Percentiles rank a stretch among this genome's conserved stretches.
Conservation (phyloP, 2,113 vertebrate genomes). For the Morone chrysops region DNA sequence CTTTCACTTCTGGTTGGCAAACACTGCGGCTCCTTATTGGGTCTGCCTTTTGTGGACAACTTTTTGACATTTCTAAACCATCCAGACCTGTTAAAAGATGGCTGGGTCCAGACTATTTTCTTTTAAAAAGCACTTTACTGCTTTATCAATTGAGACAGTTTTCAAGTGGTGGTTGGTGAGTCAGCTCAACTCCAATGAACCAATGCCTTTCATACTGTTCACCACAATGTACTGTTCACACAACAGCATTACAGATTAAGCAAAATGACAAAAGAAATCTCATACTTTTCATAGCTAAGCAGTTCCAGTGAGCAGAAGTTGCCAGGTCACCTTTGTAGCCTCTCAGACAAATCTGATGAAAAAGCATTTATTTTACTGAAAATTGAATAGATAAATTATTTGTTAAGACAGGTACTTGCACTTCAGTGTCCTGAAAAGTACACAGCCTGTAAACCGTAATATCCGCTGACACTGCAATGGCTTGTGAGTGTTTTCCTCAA, state of each 20-base stretch:
- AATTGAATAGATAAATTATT: neutral
- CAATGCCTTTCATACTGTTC: neutral
- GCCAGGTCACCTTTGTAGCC: neutral
- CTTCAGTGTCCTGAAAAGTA: neutral
- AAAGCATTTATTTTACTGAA: neutral
- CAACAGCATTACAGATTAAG: neutral
- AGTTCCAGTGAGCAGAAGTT: neutral
- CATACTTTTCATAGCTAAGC: neutral
- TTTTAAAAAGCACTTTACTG: neutral
- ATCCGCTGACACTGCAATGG: neutral
- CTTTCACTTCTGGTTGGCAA: neutral
- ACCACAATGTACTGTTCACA: neutral
- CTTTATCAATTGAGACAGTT: neutral
- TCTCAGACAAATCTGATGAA: neutral
- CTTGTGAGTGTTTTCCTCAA: conserved; percentile 24
- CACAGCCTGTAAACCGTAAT: neutral
- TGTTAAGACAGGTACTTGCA: neutral
- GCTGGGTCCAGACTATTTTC: neutral
- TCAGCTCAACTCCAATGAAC: neutral
- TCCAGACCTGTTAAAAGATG: neutral
- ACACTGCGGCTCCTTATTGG: neutral
- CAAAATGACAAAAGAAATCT: neutral
- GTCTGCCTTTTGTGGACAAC: neutral
- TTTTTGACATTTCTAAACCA: neutral
- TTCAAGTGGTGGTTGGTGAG: neutral